phyloP scores from a whole-genome alignment of 23 tunicate genomes.

The Trididemnum nubilum region DNA sequence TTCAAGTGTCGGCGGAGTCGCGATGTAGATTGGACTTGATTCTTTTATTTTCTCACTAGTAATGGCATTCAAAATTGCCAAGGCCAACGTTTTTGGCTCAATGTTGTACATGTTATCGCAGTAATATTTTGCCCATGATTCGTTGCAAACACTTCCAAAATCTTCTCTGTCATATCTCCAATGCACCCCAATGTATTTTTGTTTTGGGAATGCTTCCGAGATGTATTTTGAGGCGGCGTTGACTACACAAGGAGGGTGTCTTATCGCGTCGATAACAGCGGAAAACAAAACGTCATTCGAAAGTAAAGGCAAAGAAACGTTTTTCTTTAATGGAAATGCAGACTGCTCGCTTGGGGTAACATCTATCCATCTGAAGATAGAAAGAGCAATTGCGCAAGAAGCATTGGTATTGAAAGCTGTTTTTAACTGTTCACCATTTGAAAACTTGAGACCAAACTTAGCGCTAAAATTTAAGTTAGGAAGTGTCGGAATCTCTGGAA shows the following conservation, averaged over 20 bases:
- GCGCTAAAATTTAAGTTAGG: background rate
- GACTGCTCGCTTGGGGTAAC: background rate
- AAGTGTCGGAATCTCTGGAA: background rate
- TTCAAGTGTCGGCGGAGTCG: background rate
- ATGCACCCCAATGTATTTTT: slow-evolving; percentile 34
- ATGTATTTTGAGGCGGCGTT: slow-evolving; percentile 24
- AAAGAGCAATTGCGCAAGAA: background rate
- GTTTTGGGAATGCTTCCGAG: background rate
- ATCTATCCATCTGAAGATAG: background rate
- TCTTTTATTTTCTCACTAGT: background rate
- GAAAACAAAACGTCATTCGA: background rate
- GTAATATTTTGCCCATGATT: slow-evolving; percentile 32
- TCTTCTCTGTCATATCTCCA: slow-evolving; percentile 58
- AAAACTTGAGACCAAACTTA: background rate
- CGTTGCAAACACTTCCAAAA: no score
- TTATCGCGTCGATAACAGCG: background rate
- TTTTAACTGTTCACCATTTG: background rate
- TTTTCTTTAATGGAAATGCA: background rate
- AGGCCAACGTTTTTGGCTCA: background rate
- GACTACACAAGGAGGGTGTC: background rate
- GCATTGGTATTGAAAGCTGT: background rate
- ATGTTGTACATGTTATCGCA: background rate
- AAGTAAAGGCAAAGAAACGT: background rate
- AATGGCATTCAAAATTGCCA: background rate
- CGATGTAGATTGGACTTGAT: background rate